A percentile compares a stretch with the other conserved stretches of the same genome.
phyloP scores from a whole-genome alignment of 2,797 vertebrate species.

The Neopelma chrysocephalum region DNA sequence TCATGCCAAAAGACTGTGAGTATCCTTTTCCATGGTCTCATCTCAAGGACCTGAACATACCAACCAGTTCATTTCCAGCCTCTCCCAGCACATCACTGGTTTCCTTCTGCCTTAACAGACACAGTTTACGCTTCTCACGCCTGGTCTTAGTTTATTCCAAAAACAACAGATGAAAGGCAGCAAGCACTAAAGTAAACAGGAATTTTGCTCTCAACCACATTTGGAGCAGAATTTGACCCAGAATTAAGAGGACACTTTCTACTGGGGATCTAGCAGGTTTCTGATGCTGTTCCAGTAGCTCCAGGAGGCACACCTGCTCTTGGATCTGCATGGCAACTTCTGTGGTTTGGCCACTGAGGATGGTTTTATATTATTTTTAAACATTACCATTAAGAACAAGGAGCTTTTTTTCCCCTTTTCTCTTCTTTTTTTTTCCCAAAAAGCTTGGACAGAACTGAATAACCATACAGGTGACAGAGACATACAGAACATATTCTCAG shows the following conservation, averaged over 20 bases:
- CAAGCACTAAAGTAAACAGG: constrained; percentile 37
- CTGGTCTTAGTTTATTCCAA: constrained; percentile 22
- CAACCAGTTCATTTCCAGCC: neutral
- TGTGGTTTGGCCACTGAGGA: constrained; percentile 59
- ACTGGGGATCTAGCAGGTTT: constrained; percentile 35
- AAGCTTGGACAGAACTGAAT: neutral
- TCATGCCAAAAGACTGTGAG: neutral
- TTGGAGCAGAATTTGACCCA: constrained; percentile 58
- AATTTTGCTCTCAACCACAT: constrained; percentile 47
- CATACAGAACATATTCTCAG: neutral
- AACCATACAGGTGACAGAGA: neutral
- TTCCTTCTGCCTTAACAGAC: neutral
- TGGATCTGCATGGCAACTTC: constrained; percentile 63
- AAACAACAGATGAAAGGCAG: constrained; percentile 56
- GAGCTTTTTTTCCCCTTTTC: neutral
- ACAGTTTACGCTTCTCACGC: neutral
- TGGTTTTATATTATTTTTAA: constrained; percentile 39
- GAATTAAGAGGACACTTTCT: constrained; percentile 54
- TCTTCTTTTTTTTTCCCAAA: neutral
- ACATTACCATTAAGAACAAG: neutral
- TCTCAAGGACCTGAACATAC: neutral
- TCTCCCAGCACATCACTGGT: neutral
- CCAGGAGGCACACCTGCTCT: constrained; percentile 67
- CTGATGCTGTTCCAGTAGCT: constrained; percentile 70
- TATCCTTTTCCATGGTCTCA: neutral